Evolutionary conservation across 2,888 invertebrate genomes (phyloP), one percentile per base, ranked within the genome.

Genomic region (Volucella bombylans): DNA sequence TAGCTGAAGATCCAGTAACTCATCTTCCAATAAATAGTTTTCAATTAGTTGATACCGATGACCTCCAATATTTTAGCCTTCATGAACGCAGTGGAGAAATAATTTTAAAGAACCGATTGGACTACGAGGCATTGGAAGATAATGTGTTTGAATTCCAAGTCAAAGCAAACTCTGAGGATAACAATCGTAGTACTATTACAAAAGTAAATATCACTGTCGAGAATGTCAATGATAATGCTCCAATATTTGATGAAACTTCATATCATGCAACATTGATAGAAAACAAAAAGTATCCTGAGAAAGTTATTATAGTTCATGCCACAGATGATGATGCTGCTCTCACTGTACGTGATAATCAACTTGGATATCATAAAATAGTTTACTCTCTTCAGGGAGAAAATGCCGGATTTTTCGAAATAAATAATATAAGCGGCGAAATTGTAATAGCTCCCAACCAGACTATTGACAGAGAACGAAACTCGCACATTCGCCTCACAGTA

Each of bases 141-240:
- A 94, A 94, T 89, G 54, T 74, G 1, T 91, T 91, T 49, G 89
- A 89, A 69, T 90, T 94, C 14, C 93, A 93, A 45, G 93, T 94
- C 0, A 93, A 93, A 87, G 94, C 94, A 0, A 93, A 88, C 14
- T 89, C 90, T 12, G 89, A 89, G 0, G 91, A 92, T 81, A 89
- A 89, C 0, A 89, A 89, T 12, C 89, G 94, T 81, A 93, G 94
- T 89, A 94, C 94, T 52, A 93, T 94, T 67, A 95, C 95, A 0
- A 94, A 94, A 83, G 93, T 96, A 1, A 93, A 94, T 52, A 93
- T 96, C 31, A 94, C 94, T 86, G 94, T 97, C 0, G 93, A 94
- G 65, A 96, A 97, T 89, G 93, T 95, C 0, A 97, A 97, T 89
- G 97, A 97, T 88, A 96, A 97, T 89, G 93, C 93, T 80, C 97